Evolutionary conservation across 2,888 invertebrate genomes (phyloP).

Genomic region (Arge pagana): DNA sequence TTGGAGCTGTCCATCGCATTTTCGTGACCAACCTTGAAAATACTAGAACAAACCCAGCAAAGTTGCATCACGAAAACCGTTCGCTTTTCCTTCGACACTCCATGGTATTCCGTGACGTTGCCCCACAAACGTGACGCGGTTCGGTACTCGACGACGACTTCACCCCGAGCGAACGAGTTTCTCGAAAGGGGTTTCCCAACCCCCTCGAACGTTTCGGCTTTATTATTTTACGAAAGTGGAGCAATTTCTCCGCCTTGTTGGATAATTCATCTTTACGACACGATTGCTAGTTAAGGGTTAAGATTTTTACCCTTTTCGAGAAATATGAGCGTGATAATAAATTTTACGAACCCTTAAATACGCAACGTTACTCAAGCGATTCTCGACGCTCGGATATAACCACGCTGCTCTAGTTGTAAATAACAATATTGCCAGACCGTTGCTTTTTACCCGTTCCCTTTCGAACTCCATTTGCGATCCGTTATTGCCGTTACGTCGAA

Average conservation of each 20-base stretch:
- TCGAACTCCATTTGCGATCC: no score
- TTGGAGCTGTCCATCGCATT: no score
- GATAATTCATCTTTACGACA: conserved; percentile 43
- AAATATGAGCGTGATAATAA: conserved; percentile 38
- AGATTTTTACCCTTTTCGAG: conserved; percentile 46
- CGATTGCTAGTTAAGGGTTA: conserved; percentile 50
- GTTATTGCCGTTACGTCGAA: no score
- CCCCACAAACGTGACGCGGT: conserved; percentile 18
- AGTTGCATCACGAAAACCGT: no score
- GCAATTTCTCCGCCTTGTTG: conserved; percentile 33
- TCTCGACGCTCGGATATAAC: not conserved
- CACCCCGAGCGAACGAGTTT: conserved; percentile 34
- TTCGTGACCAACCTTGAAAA: no score
- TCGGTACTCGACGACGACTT: conserved; percentile 28
- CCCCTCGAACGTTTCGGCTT: conserved; percentile 40
- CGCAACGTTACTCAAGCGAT: not conserved
- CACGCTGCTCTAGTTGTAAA: conserved; percentile 52
- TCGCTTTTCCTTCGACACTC: no score
- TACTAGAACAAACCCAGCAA: no score
- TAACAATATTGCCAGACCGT: conserved; percentile 42
- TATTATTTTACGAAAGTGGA: conserved; percentile 50
- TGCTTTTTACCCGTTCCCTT: no score
- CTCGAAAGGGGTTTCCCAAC: conserved; percentile 44
- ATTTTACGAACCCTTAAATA: conserved; percentile 15
- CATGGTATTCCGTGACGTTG: no score